Conservation (phyloP, 2,888 invertebrate genomes). For the Drosophila parthenogenetica region DNA sequence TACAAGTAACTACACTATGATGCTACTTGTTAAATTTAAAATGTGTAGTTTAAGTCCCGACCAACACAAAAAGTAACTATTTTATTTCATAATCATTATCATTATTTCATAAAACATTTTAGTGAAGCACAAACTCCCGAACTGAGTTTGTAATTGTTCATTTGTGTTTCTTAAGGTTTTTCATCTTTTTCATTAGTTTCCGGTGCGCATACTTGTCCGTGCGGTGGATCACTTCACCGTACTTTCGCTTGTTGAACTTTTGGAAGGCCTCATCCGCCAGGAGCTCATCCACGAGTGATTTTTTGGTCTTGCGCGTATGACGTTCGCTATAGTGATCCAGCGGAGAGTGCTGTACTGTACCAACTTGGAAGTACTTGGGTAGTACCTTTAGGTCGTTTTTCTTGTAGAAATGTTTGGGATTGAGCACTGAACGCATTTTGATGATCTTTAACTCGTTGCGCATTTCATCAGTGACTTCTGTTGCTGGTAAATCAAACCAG, state of each 20-base stretch:
- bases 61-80: too few species aligned
- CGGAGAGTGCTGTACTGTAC: conserved; percentile 93
- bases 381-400: conserved; percentile 93
- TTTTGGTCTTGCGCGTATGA: conserved; percentile 93
- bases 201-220: conserved; percentile 90
- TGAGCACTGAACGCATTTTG: conserved; percentile 95
- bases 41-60: too few species aligned
- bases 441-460: conserved; percentile 95
- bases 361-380: conserved; percentile 97
- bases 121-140: not conserved
- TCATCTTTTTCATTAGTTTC: conserved; percentile 91
- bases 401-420: conserved; percentile 98
- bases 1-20: too few species aligned
- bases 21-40: too few species aligned
- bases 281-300: conserved; percentile 96
- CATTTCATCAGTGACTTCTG: conserved; percentile 95
- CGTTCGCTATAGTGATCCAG: conserved; percentile 94
- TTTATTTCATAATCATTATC: too few species aligned
- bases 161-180: conserved; percentile 86
- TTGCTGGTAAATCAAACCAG: conserved; percentile 96
- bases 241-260: conserved; percentile 92
- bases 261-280: conserved; percentile 94
- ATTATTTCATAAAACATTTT: too few species aligned
- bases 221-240: conserved; percentile 89
- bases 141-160: conserved; percentile 55